Base-by-base conservation (phyloP, 2,888 invertebrate genomes). In the Acleris cristana region DNA sequence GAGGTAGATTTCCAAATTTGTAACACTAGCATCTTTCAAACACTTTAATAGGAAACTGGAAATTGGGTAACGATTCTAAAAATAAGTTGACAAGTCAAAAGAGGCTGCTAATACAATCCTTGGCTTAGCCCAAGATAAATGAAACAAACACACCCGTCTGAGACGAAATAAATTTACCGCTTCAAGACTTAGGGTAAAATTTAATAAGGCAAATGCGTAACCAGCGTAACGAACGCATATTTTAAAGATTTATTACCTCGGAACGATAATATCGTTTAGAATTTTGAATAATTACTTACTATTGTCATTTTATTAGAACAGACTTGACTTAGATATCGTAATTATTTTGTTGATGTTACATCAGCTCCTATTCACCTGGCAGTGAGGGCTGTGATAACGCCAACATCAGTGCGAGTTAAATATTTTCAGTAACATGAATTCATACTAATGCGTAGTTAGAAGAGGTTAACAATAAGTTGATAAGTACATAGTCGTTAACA, bases 191-290 rank as follows among this genome's bases (percentile, higher is more conserved):
- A 79, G 74, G 81, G 81, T 82, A 78, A 88, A 88, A 88, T 88
- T 87, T 86, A 87, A 87, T 87, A 87, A 87, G 86, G 86, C 85
- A 87, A 88, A 87, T 85, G 86, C 78, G 82, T 81, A 83, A 83
- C 79, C 81, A 77, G 78, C 74, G 82, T 82, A 81, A 81, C 79
- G 77, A 78, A 80, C 81, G 79, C 82, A 85, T 86, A 86, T 86
- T 87, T 85, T 79, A 81, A 78, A 87, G 87, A 88, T 87, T 87
- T 87, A 86, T 84, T 56, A 61, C n/a, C 51, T 45, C 48, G n/a
- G 30, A 44, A 55, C 52, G 48, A 64, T 53, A 64, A 58, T 53
- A 53, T 26, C 52, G 30, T 26, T 51, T 53, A 53, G 45, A 48
- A 58, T 48, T 58, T 58, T 45, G 7, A 48, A 48, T 57, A 57